A percentile compares a stretch with the other conserved stretches of the same genome.
phyloP scores from a whole-genome alignment of 2,888 invertebrate genomes.

The Caenorhabditis auriculariae region DNA sequence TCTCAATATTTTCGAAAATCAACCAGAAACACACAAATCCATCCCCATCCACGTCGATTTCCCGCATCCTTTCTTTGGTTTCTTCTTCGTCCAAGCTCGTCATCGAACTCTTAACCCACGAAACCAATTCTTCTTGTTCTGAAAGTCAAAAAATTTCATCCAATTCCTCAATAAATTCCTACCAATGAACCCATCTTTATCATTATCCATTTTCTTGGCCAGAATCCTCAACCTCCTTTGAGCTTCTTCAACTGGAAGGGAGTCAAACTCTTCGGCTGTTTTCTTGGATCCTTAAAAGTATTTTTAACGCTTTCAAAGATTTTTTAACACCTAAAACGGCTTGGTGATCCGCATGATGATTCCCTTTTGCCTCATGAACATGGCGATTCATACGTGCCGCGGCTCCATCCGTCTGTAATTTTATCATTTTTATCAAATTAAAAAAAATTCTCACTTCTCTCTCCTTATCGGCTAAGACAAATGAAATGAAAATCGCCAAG shows the following conservation, averaged over 20 bases:
- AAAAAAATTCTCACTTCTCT: conserved; percentile 13
- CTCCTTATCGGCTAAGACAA: conserved; percentile 25
- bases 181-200: conserved; percentile 78
- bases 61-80: conserved; percentile 64
- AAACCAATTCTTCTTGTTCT: conserved; percentile 74
- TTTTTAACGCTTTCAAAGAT: background rate
- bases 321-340: conserved; percentile 35
- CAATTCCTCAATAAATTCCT: conserved; percentile 60
- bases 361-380: conserved; percentile 7
- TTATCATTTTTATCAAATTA: background rate
- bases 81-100: conserved; percentile 68
- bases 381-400: conserved; percentile 12
- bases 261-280: conserved; percentile 88
- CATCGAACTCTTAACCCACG: conserved; percentile 91
- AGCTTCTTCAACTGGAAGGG: conserved; percentile 82
- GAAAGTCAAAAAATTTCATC: conserved; percentile 1
- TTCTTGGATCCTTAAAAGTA: conserved; percentile 75
- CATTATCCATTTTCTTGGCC: conserved; percentile 84
- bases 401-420: conserved; percentile 7
- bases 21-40: conserved; percentile 32
- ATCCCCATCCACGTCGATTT: conserved; percentile 72
- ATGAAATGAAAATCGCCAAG: conserved; percentile 1
- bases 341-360: conserved; percentile 38
- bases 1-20: too few relatives aligned
- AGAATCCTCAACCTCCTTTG: conserved; percentile 77